Conservation (phyloP, 2,888 invertebrate genomes). For the Tineola bisselliella region DNA sequence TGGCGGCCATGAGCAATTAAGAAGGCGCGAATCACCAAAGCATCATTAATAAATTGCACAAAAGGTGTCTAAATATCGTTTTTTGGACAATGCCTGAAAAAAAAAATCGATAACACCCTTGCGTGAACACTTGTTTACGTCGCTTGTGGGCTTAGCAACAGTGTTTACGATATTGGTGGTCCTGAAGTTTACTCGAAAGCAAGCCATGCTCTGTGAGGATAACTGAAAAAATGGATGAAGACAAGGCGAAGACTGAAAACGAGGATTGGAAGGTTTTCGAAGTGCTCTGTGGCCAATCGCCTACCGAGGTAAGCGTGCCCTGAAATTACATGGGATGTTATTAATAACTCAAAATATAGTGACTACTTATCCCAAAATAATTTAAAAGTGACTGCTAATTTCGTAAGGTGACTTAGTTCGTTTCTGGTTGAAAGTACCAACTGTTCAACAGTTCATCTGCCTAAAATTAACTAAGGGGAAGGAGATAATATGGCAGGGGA, state of each 20-base stretch:
- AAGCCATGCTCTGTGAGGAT: background rate
- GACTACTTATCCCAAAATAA: no score
- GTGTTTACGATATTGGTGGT: background rate
- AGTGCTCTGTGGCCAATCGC: constrained; percentile 69
- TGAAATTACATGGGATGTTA: no score
- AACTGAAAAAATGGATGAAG: constrained; percentile 41
- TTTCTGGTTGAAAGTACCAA: no score
- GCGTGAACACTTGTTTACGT: constrained; percentile 28
- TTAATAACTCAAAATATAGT: no score
- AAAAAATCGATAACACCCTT: constrained; percentile 25
- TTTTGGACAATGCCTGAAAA: background rate
- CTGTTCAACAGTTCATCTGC: no score
- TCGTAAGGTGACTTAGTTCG: no score
- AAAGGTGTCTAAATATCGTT: background rate
- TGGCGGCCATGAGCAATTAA: no score
- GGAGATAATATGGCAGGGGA: no score
- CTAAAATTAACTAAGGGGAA: no score
- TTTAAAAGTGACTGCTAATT: no score
- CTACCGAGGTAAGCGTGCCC: constrained; percentile 64
- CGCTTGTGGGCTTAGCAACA: constrained; percentile 25
- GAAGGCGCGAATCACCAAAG: background rate
- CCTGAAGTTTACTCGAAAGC: background rate
- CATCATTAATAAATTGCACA: constrained; percentile 7
- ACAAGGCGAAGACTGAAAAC: constrained; percentile 38
- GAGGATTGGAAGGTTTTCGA: constrained; percentile 83